These are phyloP conservation scores for Platypus cylindrus DNA, from an alignment of 2,888 invertebrate species.

Conservation along the genomic window DNA sequence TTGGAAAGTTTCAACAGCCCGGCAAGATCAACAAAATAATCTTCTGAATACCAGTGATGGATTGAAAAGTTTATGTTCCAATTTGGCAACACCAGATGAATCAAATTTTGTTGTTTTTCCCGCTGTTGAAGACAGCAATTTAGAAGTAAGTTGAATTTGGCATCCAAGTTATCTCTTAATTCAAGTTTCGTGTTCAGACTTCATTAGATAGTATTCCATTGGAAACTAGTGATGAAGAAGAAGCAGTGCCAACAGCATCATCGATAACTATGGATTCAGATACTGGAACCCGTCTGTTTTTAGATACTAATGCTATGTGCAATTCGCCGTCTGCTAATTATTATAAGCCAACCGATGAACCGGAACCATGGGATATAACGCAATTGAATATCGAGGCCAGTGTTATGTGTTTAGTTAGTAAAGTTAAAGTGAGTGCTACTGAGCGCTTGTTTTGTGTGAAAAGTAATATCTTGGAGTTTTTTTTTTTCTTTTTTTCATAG, in stretches of 20 bases:
- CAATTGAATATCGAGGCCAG: constrained; percentile 78
- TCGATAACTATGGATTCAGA: constrained; percentile 24
- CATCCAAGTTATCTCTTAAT: background rate
- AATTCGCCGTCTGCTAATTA: constrained; percentile 60
- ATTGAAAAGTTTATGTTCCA: constrained; percentile 27
- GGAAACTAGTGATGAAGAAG: constrained; percentile 7
- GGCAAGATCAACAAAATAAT: constrained; percentile 20
- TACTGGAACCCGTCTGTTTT: constrained; percentile 31
- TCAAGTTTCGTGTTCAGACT: constrained; percentile 2
- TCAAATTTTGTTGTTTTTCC: constrained; percentile 46
- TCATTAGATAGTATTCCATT: constrained; percentile 13
- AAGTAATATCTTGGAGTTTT: background rate
- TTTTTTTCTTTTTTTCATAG: constrained; percentile 25
- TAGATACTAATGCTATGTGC: constrained; percentile 40
- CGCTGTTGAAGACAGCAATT: constrained; percentile 37
- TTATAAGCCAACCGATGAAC: constrained; percentile 67
- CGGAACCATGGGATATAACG: constrained; percentile 76
- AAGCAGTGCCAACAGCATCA: no score
- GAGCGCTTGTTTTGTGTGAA: background rate
- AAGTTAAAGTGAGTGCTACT: constrained; percentile 36
- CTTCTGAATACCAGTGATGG: constrained; percentile 32
- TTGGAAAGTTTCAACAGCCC: constrained; percentile 38
- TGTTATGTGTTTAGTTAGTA: constrained; percentile 73
- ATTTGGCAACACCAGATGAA: constrained; percentile 33
- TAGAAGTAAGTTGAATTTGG: constrained; percentile 13